phyloP scores from a whole-genome alignment of 2,888 invertebrate genomes.

The Conchocele bisecta region DNA sequence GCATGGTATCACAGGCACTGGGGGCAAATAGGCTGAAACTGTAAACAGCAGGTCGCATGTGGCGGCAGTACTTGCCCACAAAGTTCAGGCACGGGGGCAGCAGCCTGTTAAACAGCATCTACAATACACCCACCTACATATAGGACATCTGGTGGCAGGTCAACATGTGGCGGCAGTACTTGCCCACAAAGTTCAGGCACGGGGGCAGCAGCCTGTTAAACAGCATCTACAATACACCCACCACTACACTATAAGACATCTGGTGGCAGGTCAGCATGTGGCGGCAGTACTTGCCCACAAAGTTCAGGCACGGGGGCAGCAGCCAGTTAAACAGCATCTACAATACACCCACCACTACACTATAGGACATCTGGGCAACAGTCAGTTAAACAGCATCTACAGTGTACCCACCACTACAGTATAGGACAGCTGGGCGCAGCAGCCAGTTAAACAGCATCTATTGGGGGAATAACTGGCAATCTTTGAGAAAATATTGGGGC shows the following conservation, averaged over 20 bases:
- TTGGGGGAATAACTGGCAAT: too few species aligned
- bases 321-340: slow-evolving; percentile 82
- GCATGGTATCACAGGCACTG: too few species aligned
- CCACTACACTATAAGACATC: too few species aligned
- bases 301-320: slow-evolving; percentile 79
- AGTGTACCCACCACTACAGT: too few species aligned
- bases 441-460: slow-evolving; percentile 82
- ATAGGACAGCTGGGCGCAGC: slow-evolving; percentile 79
- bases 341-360: too few species aligned
- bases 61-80: slow-evolving; percentile 79
- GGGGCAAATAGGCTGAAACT: too few species aligned
- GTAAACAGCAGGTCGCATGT: too few species aligned
- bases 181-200: slow-evolving; percentile 77
- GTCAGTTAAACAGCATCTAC: slow-evolving; percentile 82
- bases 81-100: slow-evolving; percentile 79
- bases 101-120: slow-evolving; percentile 82
- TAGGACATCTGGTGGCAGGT: slow-evolving; percentile 78
- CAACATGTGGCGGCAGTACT: slow-evolving; percentile 78
- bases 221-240: too few species aligned
- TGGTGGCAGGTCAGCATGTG: slow-evolving; percentile 77
- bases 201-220: slow-evolving; percentile 82
- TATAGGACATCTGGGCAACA: slow-evolving; percentile 80
- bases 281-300: slow-evolving; percentile 78
- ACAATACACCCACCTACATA: too few species aligned
- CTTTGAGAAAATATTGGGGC: too few species aligned